Conservation (phyloP, 2,797 vertebrate genomes). For the Rhodeus uyekii region DNA sequence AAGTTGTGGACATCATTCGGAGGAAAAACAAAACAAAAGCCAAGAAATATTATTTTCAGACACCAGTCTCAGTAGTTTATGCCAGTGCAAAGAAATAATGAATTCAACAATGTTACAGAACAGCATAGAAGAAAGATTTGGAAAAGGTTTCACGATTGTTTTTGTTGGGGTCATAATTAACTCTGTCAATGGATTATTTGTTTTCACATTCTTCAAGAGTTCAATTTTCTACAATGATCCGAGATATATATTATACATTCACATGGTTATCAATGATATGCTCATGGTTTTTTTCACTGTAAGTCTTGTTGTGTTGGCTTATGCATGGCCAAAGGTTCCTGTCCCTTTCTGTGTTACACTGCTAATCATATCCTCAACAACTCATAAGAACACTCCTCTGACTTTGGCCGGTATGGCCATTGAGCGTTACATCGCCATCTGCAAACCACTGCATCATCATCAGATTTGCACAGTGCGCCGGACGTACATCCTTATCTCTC, state of each 20-base stretch:
- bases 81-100: no score
- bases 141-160: constrained; percentile 72
- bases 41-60: no score
- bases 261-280: constrained; percentile 74
- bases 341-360: constrained; percentile 62
- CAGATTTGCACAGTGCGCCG: constrained; percentile 63
- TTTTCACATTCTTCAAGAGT: constrained; percentile 66
- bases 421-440: constrained; percentile 75
- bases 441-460: constrained; percentile 64
- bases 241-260: constrained; percentile 76
- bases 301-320: constrained; percentile 61
- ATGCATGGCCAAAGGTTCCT: constrained; percentile 62
- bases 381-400: constrained; percentile 71
- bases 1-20: no score
- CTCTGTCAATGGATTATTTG: constrained; percentile 70
- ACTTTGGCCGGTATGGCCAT: constrained; percentile 76
- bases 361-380: constrained; percentile 58
- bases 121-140: constrained; percentile 57
- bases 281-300: constrained; percentile 65
- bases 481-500: constrained; percentile 63
- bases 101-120: no score
- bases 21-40: no score
- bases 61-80: no score
- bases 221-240: constrained; percentile 59
- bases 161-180: constrained; percentile 68